Evolutionary conservation across 2,888 invertebrate genomes (phyloP).

Genomic region (Aromia moschata): DNA sequence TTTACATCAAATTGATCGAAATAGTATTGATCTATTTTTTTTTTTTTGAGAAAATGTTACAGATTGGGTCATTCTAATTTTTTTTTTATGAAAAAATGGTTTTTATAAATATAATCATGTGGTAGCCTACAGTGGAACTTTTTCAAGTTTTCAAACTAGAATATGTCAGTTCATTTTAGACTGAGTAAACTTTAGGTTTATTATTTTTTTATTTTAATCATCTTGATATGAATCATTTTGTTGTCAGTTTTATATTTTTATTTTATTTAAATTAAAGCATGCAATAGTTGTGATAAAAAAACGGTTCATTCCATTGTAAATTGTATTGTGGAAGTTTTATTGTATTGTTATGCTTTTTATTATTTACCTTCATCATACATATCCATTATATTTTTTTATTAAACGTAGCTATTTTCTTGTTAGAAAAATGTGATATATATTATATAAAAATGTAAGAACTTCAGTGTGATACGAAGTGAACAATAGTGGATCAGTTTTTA

Average conservation of each 20-base stretch:
- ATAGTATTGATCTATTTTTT: no score
- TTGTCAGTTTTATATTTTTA: not conserved
- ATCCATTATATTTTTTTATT: not conserved
- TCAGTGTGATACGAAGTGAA: not conserved
- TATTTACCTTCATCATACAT: not conserved
- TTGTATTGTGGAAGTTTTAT: no score
- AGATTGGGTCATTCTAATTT: no score
- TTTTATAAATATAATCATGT: not conserved
- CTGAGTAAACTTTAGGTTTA: conserved; percentile 2
- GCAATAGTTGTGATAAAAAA: conserved; percentile 9
- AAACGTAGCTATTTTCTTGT: not conserved
- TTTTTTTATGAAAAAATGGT: not conserved
- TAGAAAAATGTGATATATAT: not conserved
- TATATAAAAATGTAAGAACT: not conserved
- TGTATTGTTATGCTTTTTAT: not conserved
- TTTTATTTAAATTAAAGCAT: not conserved
- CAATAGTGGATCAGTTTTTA: not conserved
- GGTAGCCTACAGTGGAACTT: not conserved
- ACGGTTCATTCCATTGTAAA: not conserved
- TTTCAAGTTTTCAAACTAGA: not conserved
- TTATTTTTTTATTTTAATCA: not conserved
- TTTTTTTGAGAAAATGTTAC: no score
- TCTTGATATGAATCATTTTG: not conserved
- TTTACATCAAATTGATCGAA: no score
- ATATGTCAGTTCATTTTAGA: not conserved